Evolutionary conservation across 2,797 vertebrate species (phyloP).

Genomic region (Balearica regulorum): DNA sequence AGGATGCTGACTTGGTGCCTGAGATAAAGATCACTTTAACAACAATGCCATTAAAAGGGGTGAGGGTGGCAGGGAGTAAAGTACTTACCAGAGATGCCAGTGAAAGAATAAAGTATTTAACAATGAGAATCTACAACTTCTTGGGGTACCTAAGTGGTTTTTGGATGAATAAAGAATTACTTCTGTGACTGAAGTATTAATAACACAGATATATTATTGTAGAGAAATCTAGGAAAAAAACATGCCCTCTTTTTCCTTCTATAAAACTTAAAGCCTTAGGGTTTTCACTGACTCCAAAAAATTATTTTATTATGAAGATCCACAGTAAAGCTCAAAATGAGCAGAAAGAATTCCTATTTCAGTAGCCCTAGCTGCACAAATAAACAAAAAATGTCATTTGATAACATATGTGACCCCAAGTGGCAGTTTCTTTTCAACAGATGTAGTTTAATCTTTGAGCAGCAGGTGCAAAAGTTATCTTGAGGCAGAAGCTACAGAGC

Average conservation of each 20-base stretch:
- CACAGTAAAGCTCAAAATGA: neutral
- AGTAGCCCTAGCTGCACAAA: neutral
- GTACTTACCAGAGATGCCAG: neutral
- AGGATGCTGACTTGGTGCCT: neutral
- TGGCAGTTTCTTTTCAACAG: slow-evolving; percentile 50
- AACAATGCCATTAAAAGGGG: neutral
- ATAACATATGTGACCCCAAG: slow-evolving; percentile 17
- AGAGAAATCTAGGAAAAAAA: neutral
- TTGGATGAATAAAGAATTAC: neutral
- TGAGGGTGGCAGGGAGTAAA: neutral
- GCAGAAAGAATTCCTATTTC: slow-evolving; percentile 17
- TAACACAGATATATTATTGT: neutral
- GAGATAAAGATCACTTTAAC: neutral
- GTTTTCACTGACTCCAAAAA: neutral
- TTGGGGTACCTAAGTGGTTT: neutral
- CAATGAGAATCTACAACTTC: neutral
- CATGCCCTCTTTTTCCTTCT: neutral
- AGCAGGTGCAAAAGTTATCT: slow-evolving; percentile 54
- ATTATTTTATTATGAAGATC: neutral
- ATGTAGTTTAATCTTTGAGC: slow-evolving; percentile 59
- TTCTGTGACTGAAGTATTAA: neutral
- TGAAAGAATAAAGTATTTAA: neutral
- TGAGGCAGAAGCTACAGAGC: slow-evolving; percentile 33
- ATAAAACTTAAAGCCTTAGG: neutral
- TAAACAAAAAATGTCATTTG: slow-evolving; percentile 42